Evolutionary conservation across 2,797 vertebrate genomes (phyloP).

Genomic region (Muscicapa striata): DNA sequence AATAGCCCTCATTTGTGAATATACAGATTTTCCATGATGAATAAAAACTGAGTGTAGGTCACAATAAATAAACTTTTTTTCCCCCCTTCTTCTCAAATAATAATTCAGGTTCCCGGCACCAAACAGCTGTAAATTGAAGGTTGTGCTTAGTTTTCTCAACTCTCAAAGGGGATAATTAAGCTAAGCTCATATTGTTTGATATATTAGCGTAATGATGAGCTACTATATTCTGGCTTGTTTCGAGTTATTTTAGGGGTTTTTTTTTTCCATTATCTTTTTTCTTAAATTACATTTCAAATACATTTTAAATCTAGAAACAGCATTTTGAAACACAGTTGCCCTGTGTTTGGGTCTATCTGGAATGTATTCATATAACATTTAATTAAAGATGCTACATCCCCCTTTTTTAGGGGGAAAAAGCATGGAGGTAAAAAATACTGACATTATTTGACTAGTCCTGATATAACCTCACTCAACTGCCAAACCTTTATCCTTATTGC

Average conservation of each 20-base stretch:
- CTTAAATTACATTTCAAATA: conserved; percentile 78
- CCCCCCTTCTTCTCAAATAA: conserved; percentile 79
- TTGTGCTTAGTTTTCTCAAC: conserved; percentile 84
- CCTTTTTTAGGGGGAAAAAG: conserved; percentile 39
- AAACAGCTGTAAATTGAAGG: conserved; percentile 89
- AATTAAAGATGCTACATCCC: conserved; percentile 74
- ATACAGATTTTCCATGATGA: conserved; percentile 88
- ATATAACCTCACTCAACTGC: conserved; percentile 63
- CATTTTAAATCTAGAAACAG: conserved; percentile 76
- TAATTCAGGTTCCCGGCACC: conserved; percentile 85
- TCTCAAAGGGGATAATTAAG: conserved; percentile 89
- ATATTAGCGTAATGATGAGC: conserved; percentile 86
- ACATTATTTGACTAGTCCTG: conserved; percentile 64
- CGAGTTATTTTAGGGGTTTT: conserved; percentile 72
- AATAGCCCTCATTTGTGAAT: conserved; percentile 93
- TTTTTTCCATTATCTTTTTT: conserved; percentile 74
- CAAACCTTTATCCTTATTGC: conserved; percentile 66
- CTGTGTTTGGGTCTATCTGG: conserved; percentile 77
- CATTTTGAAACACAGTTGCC: conserved; percentile 73
- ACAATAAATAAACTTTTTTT: conserved; percentile 85
- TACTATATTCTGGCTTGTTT: conserved; percentile 80
- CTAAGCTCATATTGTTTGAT: conserved; percentile 87
- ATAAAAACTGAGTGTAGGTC: conserved; percentile 85
- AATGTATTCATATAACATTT: conserved; percentile 81
- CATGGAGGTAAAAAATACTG: conserved; percentile 65